Conservation (phyloP, 2,113 vertebrate genomes). For the Loxodonta africana region DNA sequence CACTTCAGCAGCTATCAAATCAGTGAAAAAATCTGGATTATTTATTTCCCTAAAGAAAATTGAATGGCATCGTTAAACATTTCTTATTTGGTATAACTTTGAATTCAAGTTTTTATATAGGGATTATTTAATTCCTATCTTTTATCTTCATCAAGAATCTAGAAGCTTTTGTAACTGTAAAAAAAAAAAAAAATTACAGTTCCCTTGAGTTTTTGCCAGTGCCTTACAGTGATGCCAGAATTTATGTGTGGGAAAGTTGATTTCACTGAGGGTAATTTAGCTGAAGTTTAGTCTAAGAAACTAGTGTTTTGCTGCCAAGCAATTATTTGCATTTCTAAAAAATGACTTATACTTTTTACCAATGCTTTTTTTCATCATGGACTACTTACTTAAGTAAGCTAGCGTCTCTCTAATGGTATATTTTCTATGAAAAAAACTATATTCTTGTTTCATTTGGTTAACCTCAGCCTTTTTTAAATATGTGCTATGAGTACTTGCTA, state of each 20-base stretch:
- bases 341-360: constrained; percentile 69
- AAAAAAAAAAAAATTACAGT: constrained; percentile 55
- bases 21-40: constrained; percentile 52
- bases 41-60: constrained; percentile 64
- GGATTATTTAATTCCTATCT: constrained; percentile 69
- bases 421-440: constrained; percentile 57
- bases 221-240: constrained; percentile 67
- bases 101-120: constrained; percentile 73
- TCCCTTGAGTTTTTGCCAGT: constrained; percentile 75
- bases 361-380: constrained; percentile 56
- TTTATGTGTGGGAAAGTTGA: constrained; percentile 80
- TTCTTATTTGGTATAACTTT: constrained; percentile 60
- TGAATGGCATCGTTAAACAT: constrained; percentile 40
- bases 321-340: constrained; percentile 79
- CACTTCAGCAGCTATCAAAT: constrained; percentile 66
- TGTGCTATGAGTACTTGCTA: not conserved
- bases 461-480: constrained; percentile 23
- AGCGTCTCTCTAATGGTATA: constrained; percentile 57
- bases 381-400: constrained; percentile 61
- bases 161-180: constrained; percentile 63
- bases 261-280: constrained; percentile 76
- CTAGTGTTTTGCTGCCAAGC: constrained; percentile 76
- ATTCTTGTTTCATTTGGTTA: constrained; percentile 68
- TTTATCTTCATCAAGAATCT: constrained; percentile 69
- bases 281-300: constrained; percentile 77